Evolutionary conservation across 1,140 invertebrate genomes (phyloP), one percentile per base, ranked within the genome.

Genomic region (Lethocerus indicus): DNA sequence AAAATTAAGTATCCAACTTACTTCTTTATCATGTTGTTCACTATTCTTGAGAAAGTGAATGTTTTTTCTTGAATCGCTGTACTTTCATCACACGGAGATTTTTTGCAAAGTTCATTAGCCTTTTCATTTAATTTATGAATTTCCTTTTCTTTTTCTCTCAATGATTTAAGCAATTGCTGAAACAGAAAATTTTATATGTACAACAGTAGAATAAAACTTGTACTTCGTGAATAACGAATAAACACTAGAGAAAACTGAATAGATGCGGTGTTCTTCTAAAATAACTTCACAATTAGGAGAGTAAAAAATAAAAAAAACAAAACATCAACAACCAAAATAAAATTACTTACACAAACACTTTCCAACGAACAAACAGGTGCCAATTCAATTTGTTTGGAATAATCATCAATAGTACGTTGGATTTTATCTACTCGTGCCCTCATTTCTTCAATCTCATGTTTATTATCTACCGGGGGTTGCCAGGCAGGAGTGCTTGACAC

Each of bases 141-240:
- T 54, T 67, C 60, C 37, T 57, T 58, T 47, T 73, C 62, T 48
- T 67, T 63, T 49, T 71, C 64, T 21, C 61, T 62, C 18, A 72
- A 58, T 60, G 75, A 74, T 56, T 75, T 73, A n/a, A 75, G 60
- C 60, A 77, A 74, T 1, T 74, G 64, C 72, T 59, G 26, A 45
- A 56, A 56, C 1, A 43, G 44, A 48, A 46, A 42, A 40, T 6
- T 42, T n/a, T 2, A 5, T 41, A 41, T 41, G 43, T 53, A 68
- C 66, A 29, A 47, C 16, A 47, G 20, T 6, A 28, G 25, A 9
- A 6, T 16, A 47, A 32, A 27, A 28, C 16, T 20, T 43, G 41
- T 14, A 20, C 9, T 18, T 23, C n/a, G n/a, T n/a, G n/a, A n/a
- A n/a, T n/a, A n/a, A n/a, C n/a, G n/a, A n/a, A n/a, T n/a, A n/a